A percentile compares a stretch with the other conserved stretches of the same genome.
Conservation (phyloP, 2,113 vertebrate species). For the Ailurus styani region DNA sequence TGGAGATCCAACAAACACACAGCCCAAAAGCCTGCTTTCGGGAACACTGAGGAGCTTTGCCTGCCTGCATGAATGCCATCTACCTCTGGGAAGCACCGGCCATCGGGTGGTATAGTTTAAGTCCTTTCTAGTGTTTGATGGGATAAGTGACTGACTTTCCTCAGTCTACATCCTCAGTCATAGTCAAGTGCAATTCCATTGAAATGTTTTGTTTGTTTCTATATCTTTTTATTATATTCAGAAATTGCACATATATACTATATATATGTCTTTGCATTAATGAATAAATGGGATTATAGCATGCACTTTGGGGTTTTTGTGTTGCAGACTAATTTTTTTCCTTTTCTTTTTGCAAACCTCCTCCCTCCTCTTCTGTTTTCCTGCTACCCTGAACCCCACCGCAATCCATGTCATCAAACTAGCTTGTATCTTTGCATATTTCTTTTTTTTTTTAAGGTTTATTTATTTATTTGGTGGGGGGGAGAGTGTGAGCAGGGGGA, state of each 20-base stretch:
- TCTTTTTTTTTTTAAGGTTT: not conserved
- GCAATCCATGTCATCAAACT: not conserved
- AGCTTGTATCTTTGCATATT: not conserved
- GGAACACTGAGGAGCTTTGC: not conserved
- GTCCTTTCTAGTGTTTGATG: not conserved
- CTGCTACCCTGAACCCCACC: not conserved
- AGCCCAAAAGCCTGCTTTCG: not conserved
- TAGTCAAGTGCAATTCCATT: not conserved
- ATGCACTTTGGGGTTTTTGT: not conserved
- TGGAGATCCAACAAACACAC: not conserved
- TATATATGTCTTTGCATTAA: not conserved
- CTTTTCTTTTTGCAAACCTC: not conserved
- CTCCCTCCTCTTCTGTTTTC: not conserved
- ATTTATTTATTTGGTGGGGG: not conserved
- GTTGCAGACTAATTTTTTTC: not conserved
- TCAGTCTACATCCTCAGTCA: not conserved
- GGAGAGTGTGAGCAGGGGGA: not conserved
- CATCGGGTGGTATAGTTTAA: not conserved
- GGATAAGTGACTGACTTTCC: not conserved
- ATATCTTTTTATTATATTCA: constrained; percentile 11
- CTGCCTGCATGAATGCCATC: not conserved
- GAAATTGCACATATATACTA: not conserved
- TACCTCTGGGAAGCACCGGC: not conserved
- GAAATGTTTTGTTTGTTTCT: not conserved
- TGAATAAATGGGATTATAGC: not conserved